Percentiles rank a stretch among this genome's conserved stretches.
These are phyloP conservation scores for Amphiura filiformis DNA, from an alignment of 35 echinoderm and acorn worm genomes.

Conservation along the genomic window DNA sequence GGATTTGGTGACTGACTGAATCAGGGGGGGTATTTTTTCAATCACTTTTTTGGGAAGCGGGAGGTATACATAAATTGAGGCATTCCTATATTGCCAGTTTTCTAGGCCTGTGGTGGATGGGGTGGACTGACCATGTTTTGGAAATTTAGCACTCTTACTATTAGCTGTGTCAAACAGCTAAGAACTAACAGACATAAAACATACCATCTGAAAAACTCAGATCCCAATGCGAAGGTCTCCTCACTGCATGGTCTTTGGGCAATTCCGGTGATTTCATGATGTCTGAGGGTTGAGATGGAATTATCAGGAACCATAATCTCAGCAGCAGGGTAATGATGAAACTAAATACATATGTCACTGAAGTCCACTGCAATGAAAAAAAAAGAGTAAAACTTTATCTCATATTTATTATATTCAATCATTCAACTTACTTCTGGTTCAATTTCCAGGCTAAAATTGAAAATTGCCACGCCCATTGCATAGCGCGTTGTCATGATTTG, in stretches of 20 bases:
- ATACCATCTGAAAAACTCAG: constrained; percentile 63
- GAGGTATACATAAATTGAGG: too few species aligned
- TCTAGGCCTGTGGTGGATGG: neutral
- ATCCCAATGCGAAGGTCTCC: constrained; percentile 42
- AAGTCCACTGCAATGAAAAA: constrained; percentile 19
- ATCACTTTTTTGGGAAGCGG: too few species aligned
- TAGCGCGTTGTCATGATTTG: too few species aligned
- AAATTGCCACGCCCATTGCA: neutral
- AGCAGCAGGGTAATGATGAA: constrained; percentile 10
- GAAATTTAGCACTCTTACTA: too few species aligned
- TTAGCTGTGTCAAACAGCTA: too few species aligned
- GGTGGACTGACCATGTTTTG: too few species aligned
- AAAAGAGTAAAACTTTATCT: too few species aligned
- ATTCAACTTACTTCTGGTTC: too few species aligned
- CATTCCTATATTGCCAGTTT: neutral
- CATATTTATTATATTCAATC: neutral
- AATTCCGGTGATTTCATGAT: neutral
- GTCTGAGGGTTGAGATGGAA: neutral
- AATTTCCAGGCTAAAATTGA: too few species aligned
- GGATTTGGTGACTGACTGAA: too few species aligned
- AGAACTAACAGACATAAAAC: too few species aligned
- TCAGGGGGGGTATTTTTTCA: too few species aligned
- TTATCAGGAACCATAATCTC: neutral
- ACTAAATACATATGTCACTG: neutral
- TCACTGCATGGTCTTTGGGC: neutral